phyloP scores from a whole-genome alignment of 2,113 vertebrate genomes.

The Talpa occidentalis region DNA sequence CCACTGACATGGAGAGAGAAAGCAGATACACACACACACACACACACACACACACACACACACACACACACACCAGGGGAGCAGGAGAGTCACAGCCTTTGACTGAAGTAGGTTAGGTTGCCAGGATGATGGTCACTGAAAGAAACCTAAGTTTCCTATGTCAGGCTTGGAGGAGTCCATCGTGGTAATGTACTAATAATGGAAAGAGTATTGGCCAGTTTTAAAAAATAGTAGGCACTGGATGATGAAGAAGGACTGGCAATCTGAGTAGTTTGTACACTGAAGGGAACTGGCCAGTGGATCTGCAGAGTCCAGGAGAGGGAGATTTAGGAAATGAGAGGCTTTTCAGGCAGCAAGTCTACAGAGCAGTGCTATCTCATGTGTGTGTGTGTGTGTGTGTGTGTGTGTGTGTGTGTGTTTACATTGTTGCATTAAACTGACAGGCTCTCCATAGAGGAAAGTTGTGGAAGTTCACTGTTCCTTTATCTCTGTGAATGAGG shows the following conservation, averaged over 20 bases:
- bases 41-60: neutral
- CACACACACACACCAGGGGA: neutral
- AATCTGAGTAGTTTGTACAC: conserved; percentile 27
- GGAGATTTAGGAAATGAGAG: conserved; percentile 45
- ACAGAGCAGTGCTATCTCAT: neutral
- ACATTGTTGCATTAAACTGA: conserved; percentile 4
- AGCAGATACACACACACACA: neutral
- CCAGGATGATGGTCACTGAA: neutral
- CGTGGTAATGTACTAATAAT: neutral
- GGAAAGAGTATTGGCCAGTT: neutral
- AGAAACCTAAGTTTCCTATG: conserved; percentile 1
- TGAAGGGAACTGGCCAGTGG: conserved; percentile 46
- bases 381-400: neutral
- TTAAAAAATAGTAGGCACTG: neutral
- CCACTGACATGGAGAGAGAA: neutral
- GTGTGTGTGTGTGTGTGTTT: conserved; percentile 9
- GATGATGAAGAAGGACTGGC: neutral
- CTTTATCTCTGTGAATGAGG: conserved; percentile 30
- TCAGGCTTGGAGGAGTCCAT: neutral
- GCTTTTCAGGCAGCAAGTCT: neutral
- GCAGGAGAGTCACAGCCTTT: neutral
- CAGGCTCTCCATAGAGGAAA: conserved; percentile 43
- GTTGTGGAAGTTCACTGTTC: neutral
- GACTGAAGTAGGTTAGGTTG: neutral
- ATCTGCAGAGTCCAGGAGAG: conserved; percentile 20